Percentiles rank a stretch among this genome's conserved stretches.
These are phyloP conservation scores for Perizoma affinitatum DNA, from an alignment of 2,888 invertebrate genomes.

Conservation along the genomic window DNA sequence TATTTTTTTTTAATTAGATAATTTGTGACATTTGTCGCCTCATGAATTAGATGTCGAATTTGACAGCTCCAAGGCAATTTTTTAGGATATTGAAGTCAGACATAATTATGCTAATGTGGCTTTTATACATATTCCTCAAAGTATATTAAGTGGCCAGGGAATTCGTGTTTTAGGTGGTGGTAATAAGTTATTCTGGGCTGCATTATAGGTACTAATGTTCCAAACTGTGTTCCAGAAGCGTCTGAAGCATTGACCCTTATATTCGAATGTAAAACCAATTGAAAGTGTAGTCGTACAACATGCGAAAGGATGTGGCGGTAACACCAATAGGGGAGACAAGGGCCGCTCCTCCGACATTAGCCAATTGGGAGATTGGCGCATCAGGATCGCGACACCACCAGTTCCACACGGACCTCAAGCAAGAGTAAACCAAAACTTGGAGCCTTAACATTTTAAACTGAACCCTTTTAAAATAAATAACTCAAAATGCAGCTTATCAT, in stretches of 20 bases:
- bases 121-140: no score
- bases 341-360: conserved; percentile 74
- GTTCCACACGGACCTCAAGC: conserved; percentile 56
- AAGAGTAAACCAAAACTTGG: conserved; percentile 48
- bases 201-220: no score
- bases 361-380: conserved; percentile 77
- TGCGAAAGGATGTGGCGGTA: conserved; percentile 68
- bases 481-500: conserved; percentile 56
- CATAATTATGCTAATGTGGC: no score
- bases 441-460: neutral
- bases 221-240: conserved; percentile 12
- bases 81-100: no score
- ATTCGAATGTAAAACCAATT: conserved; percentile 37
- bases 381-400: conserved; percentile 57
- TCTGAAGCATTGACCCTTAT: conserved; percentile 34
- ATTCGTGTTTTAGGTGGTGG: no score
- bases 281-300: conserved; percentile 55
- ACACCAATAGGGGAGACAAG: conserved; percentile 70
- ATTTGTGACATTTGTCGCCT: no score
- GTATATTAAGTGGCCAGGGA: no score
- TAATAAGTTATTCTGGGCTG: no score
- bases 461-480: neutral
- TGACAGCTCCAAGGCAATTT: no score
- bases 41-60: no score
- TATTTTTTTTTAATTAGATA: no score